These are phyloP conservation scores for Papilio polyxenes DNA, from an alignment of 1,140 invertebrate species.

Conservation along the genomic window DNA sequence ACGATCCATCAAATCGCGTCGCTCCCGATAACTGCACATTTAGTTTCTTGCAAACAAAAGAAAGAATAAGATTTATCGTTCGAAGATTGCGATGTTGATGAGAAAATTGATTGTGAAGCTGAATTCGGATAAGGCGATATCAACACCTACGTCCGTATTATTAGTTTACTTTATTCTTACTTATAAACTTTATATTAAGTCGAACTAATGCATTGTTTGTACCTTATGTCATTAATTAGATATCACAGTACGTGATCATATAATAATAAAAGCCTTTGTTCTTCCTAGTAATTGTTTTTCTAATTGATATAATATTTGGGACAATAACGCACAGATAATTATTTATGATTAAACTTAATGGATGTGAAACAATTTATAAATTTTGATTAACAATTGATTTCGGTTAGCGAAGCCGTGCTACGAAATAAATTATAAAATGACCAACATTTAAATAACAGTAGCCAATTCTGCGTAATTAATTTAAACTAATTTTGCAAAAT, in stretches of 20 bases:
- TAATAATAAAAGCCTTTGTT: neutral
- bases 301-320: neutral
- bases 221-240: no score
- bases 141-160: no score
- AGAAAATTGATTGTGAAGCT: conserved; percentile 4
- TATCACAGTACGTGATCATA: no score
- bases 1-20: conserved; percentile 51
- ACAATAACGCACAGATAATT: neutral
- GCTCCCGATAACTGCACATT: conserved; percentile 47
- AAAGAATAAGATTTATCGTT: conserved; percentile 22
- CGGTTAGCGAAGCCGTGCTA: neutral
- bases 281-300: neutral
- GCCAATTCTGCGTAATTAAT: neutral
- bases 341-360: neutral
- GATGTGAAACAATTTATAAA: neutral
- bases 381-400: neutral
- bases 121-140: neutral
- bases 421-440: neutral
- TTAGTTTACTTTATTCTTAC: neutral
- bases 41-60: conserved; percentile 29
- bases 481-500: conserved; percentile 35
- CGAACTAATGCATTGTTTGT: neutral
- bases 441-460: neutral
- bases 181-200: no score
- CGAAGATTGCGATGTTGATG: conserved; percentile 1